Conservation (phyloP, 2,113 vertebrate genomes). For the Cisticola juncidis region DNA sequence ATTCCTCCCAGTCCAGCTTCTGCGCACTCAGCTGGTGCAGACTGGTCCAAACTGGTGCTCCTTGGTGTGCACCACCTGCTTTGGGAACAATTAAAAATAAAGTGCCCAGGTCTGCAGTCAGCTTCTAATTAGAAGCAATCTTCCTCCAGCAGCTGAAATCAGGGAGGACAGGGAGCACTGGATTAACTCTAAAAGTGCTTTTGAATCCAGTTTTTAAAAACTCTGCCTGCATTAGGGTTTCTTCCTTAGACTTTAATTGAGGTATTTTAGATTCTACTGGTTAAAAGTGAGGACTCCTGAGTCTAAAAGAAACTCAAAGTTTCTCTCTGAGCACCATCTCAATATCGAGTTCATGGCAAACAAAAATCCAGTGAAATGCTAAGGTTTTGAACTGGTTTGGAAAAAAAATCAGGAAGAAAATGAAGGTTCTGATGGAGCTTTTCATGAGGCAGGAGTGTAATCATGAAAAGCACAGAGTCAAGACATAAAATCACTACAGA, state of each 20-base stretch:
- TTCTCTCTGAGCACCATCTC: neutral
- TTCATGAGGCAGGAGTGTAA: neutral
- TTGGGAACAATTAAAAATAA: neutral
- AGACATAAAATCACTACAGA: neutral
- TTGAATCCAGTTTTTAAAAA: neutral
- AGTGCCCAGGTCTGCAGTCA: neutral
- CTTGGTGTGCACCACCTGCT: rapidly evolving
- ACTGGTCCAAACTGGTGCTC: neutral
- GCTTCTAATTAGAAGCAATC: neutral
- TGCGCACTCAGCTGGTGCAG: neutral
- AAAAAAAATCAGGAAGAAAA: neutral
- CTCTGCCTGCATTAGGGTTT: neutral
- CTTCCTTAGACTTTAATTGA: neutral
- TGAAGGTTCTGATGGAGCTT: neutral
- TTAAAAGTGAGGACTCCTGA: neutral
- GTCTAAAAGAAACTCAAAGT: neutral
- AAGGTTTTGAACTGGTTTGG: neutral
- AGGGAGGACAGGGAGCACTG: neutral
- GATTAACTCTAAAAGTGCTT: neutral
- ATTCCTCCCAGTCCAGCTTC: neutral
- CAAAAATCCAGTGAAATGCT: neutral
- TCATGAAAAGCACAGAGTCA: neutral
- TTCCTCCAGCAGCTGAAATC: neutral
- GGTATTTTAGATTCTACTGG: neutral
- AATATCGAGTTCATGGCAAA: neutral